Conservation (phyloP, 2,797 vertebrate species). For the Lagorchestes hirsutus region DNA sequence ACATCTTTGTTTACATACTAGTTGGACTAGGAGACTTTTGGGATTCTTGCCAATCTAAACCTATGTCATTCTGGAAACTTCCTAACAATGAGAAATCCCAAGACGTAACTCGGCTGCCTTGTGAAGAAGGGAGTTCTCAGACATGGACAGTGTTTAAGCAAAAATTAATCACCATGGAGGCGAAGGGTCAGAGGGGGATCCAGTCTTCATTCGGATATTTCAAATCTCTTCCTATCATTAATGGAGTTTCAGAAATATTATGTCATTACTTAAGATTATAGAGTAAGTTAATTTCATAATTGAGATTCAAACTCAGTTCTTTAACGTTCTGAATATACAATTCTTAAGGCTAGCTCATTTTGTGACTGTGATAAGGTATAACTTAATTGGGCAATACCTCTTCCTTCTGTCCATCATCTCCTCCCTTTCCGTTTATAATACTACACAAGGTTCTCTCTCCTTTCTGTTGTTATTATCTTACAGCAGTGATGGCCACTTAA, state of each 20-base stretch:
- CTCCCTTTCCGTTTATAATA: background rate
- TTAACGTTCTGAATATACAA: background rate
- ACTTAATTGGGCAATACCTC: background rate
- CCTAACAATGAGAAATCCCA: background rate
- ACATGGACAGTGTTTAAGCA: background rate
- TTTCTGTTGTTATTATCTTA: slow-evolving; percentile 8
- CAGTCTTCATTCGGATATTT: background rate
- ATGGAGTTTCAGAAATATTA: background rate
- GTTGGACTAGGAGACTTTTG: background rate
- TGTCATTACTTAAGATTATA: background rate
- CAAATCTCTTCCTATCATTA: background rate
- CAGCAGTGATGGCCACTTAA: background rate
- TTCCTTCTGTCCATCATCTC: background rate
- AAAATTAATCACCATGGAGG: background rate
- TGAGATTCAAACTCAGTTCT: background rate
- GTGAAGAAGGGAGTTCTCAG: background rate
- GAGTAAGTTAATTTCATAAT: background rate
- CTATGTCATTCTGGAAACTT: background rate
- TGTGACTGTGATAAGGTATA: background rate
- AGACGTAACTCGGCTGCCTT: background rate
- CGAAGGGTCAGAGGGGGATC: background rate
- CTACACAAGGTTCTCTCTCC: background rate
- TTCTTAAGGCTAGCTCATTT: background rate
- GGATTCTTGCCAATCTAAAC: background rate
- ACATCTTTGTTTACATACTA: background rate